Conservation (phyloP, 2,797 vertebrate genomes). For the Anolis apletophallus region DNA sequence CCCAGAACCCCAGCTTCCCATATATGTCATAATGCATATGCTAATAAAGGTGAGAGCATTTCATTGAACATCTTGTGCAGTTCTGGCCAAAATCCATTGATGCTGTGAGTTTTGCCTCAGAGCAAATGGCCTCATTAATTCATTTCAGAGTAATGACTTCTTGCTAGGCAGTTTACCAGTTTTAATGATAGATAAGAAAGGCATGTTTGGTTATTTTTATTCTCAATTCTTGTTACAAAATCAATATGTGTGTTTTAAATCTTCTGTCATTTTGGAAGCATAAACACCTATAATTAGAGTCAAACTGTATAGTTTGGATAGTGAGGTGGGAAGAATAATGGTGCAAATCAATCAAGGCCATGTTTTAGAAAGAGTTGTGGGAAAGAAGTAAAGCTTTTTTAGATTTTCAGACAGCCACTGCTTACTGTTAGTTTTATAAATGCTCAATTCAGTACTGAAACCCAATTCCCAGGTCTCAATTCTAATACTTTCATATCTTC, state of each 20-base stretch:
- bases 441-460: too few species aligned
- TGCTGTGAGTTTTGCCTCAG: conserved; percentile 27
- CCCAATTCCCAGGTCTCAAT: too few species aligned
- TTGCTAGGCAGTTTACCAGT: conserved; percentile 32
- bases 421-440: background rate
- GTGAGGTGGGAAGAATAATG: background rate
- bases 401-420: background rate
- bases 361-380: background rate
- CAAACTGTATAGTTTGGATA: background rate
- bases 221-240: background rate
- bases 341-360: fast-evolving
- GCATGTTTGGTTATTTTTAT: background rate
- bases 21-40: conserved; percentile 31
- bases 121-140: conserved; percentile 50
- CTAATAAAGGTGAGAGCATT: conserved; percentile 49
- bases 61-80: conserved; percentile 19
- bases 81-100: conserved; percentile 44
- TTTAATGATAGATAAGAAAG: conserved; percentile 18
- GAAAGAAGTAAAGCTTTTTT: background rate
- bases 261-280: conserved; percentile 32
- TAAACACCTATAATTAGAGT: conserved; percentile 5
- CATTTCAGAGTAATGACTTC: conserved; percentile 36
- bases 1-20: background rate
- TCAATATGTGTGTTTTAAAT: background rate
- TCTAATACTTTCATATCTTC: too few species aligned